Percentiles rank a stretch among this genome's conserved stretches.
Conservation (phyloP, 2,797 vertebrate species). For the Sphaeramia orbicularis region DNA sequence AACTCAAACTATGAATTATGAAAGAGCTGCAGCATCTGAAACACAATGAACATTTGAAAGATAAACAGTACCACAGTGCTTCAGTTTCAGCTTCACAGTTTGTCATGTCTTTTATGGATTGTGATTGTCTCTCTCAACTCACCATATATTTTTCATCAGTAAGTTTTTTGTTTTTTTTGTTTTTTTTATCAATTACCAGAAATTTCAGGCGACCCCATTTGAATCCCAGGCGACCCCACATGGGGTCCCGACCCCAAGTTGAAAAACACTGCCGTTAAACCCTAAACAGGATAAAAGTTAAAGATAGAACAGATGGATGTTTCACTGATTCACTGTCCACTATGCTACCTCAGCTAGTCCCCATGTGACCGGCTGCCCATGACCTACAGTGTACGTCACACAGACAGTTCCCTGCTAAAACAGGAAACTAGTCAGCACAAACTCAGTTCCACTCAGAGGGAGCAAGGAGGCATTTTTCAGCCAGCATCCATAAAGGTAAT, state of each 20-base stretch:
- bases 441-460: conserved; percentile 59
- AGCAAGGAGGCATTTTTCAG: conserved; percentile 33
- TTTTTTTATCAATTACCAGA: too few species aligned
- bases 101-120: too few species aligned
- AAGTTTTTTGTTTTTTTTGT: too few species aligned
- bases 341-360: conserved; percentile 50
- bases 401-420: conserved; percentile 58
- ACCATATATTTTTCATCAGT: too few species aligned
- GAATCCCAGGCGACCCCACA: too few species aligned
- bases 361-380: conserved; percentile 65
- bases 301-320: not conserved
- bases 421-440: conserved; percentile 78
- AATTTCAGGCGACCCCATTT: too few species aligned
- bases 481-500: conserved; percentile 59
- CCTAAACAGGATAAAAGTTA: not conserved
- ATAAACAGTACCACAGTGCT: too few species aligned
- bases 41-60: too few species aligned
- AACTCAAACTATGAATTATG: too few species aligned
- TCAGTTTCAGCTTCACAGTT: too few species aligned
- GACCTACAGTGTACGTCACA: conserved; percentile 63
- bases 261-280: not conserved
- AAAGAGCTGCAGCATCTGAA: too few species aligned
- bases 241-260: not conserved
- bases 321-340: conserved; percentile 39
- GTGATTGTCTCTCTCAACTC: too few species aligned